Percentiles rank a stretch among this genome's conserved stretches.
Evolutionary conservation across 2,113 vertebrate genomes (phyloP).

Genomic region (Chloropsis cyanopogon): DNA sequence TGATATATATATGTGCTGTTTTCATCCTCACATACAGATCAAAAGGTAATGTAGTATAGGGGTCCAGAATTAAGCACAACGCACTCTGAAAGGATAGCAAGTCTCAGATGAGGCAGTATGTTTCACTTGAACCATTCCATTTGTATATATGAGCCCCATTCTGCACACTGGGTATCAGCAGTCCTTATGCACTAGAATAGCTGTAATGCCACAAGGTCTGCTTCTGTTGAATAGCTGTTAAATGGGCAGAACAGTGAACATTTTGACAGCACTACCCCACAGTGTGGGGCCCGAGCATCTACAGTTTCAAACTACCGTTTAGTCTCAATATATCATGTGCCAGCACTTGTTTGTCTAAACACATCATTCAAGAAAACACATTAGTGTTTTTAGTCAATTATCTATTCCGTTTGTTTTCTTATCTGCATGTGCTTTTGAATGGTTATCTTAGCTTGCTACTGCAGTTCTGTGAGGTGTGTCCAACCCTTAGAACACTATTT

Average conservation of each 20-base stretch:
- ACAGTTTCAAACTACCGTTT: conserved; percentile 28
- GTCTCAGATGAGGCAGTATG: neutral
- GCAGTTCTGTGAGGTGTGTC: conserved; percentile 36
- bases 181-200: neutral
- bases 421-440: conserved; percentile 20
- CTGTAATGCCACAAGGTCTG: neutral
- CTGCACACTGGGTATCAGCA: neutral
- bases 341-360: conserved; percentile 50
- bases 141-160: neutral
- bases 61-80: neutral
- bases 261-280: neutral
- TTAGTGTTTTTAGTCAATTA: conserved; percentile 53
- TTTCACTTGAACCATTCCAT: neutral
- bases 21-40: neutral
- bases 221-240: neutral
- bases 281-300: neutral
- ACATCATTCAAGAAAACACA: conserved; percentile 43
- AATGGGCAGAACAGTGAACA: neutral
- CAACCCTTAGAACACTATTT: conserved; percentile 19
- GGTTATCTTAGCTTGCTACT: conserved; percentile 39
- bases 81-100: neutral
- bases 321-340: conserved; percentile 26
- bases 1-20: neutral
- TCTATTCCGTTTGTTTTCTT: conserved; percentile 57
- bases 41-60: neutral